A percentile compares a stretch with the other conserved stretches of the same genome.
These are phyloP conservation scores for Tipula vernalis DNA, from an alignment of 2,888 invertebrate species.

Conservation along the genomic window DNA sequence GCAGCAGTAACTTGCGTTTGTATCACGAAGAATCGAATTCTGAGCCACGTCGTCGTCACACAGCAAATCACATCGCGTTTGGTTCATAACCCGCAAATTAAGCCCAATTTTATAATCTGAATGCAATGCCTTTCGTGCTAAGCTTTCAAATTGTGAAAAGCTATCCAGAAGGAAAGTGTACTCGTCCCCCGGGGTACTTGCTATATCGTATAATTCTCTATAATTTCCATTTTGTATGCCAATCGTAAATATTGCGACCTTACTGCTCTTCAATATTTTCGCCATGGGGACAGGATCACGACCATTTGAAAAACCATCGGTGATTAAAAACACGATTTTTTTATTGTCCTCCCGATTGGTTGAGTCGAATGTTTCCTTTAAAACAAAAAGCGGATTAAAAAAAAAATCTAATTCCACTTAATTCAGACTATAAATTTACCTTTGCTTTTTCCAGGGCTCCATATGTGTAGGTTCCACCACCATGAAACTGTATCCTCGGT, in stretches of 20 bases:
- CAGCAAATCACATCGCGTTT: constrained; percentile 40
- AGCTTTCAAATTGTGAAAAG: constrained; percentile 54
- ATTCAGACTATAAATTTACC: constrained; percentile 28
- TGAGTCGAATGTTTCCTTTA: constrained; percentile 36
- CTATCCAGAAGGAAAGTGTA: constrained; percentile 53
- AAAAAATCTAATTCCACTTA: too few species aligned
- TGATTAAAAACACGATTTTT: constrained; percentile 53
- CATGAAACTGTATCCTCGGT: constrained; percentile 45
- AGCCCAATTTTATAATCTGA: constrained; percentile 48
- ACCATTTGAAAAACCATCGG: constrained; percentile 59
- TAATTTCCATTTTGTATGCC: constrained; percentile 51
- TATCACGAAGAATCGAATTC: neutral
- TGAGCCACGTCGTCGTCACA: constrained; percentile 27
- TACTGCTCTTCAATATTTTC: constrained; percentile 39
- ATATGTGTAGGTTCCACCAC: constrained; percentile 55
- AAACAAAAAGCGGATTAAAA: neutral
- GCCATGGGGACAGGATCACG: constrained; percentile 52
- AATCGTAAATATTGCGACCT: constrained; percentile 42
- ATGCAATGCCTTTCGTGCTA: constrained; percentile 52
- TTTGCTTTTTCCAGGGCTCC: constrained; percentile 53
- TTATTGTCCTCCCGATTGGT: constrained; percentile 35
- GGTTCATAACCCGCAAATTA: constrained; percentile 39
- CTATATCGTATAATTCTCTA: constrained; percentile 47
- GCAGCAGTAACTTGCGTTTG: constrained; percentile 39
- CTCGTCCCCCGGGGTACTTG: constrained; percentile 47